Percentiles rank a stretch among this genome's conserved stretches.
These are phyloP conservation scores for Cochlearius cochlearius DNA, from an alignment of 2,113 vertebrate species.

Conservation along the genomic window DNA sequence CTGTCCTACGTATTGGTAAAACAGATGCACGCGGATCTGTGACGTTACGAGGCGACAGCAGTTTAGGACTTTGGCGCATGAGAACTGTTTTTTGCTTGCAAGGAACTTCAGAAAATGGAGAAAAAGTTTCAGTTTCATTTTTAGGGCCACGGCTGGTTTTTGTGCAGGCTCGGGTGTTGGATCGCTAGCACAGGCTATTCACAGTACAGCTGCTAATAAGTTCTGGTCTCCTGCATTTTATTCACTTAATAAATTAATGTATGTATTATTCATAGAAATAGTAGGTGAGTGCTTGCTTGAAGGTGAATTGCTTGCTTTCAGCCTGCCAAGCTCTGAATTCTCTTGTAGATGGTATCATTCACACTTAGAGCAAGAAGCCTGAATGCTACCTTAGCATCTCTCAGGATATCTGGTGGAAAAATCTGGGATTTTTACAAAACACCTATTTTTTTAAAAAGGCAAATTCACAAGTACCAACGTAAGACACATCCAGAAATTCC, in stretches of 20 bases:
- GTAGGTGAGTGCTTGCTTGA: not conserved
- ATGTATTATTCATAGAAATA: constrained; percentile 15
- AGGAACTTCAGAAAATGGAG: not conserved
- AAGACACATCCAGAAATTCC: not conserved
- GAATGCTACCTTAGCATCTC: not conserved
- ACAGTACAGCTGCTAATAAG: not conserved
- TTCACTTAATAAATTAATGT: not conserved
- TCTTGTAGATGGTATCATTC: not conserved
- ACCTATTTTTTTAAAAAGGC: not conserved
- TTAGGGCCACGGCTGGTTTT: not conserved
- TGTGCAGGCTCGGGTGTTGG: not conserved
- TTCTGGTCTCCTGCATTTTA: not conserved
- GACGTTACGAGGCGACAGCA: rapidly evolving
- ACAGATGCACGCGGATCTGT: not conserved
- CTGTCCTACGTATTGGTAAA: rapidly evolving
- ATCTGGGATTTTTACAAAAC: not conserved
- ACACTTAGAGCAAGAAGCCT: not conserved
- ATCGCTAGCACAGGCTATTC: not conserved
- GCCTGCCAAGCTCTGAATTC: not conserved
- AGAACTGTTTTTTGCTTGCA: not conserved
- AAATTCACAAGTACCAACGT: not conserved
- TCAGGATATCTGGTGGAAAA: not conserved
- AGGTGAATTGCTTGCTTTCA: not conserved
- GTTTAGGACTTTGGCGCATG: not conserved
- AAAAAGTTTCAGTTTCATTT: not conserved